These are phyloP conservation scores for Andrena hattorfiana DNA, from an alignment of 2,888 invertebrate species.

Conservation along the genomic window DNA sequence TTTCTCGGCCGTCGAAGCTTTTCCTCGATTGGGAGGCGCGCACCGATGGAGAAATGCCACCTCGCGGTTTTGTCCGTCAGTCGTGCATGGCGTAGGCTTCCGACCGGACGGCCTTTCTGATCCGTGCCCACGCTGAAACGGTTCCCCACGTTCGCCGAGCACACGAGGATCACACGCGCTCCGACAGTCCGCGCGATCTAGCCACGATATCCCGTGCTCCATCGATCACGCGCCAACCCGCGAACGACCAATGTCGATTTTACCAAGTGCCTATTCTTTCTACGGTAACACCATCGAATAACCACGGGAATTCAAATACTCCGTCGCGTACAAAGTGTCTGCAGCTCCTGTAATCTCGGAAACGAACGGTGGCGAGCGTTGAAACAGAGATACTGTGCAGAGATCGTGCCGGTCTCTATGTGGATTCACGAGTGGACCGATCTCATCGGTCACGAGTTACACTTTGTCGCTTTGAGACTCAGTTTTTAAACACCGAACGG, in stretches of 20 bases:
- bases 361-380: too few species aligned
- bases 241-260: not conserved
- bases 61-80: conserved; percentile 70
- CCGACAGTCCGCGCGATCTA: conserved; percentile 1
- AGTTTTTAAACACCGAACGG: not conserved
- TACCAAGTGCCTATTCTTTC: not conserved
- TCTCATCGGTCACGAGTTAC: too few species aligned
- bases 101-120: conserved; percentile 58
- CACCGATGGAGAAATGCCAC: conserved; percentile 57
- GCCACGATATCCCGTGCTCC: not conserved
- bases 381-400: too few species aligned
- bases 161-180: conserved; percentile 10
- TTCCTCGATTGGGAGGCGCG: conserved; percentile 44
- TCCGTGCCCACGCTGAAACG: conserved; percentile 25
- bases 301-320: too few species aligned
- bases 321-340: not conserved
- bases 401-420: too few species aligned
- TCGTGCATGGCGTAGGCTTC: conserved; percentile 74
- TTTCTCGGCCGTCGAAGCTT: conserved; percentile 25
- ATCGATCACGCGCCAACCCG: not conserved
- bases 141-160: conserved; percentile 17
- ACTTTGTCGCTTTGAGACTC: not conserved
- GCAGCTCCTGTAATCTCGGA: too few species aligned
- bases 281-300: not conserved
- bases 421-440: too few species aligned